These are phyloP conservation scores for Tragelaphus imberbis DNA, from an alignment of 2,113 vertebrate species.

Conservation along the genomic window DNA sequence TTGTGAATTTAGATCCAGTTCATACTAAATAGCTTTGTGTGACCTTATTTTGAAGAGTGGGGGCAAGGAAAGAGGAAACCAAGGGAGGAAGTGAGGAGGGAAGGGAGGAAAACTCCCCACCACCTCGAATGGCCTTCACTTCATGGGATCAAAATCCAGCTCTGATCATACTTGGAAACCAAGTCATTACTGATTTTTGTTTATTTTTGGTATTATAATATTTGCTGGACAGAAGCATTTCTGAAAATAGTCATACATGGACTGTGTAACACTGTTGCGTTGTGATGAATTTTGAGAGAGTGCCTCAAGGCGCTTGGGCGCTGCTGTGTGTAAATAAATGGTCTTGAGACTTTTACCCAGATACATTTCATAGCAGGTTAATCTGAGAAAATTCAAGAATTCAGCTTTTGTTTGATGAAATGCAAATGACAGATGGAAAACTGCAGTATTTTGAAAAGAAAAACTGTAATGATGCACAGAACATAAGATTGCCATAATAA, in stretches of 20 bases:
- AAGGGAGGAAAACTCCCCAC: not conserved
- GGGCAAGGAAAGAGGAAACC: not conserved
- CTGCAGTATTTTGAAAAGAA: conserved; percentile 55
- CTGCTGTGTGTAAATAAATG: not conserved
- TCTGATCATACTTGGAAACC: not conserved
- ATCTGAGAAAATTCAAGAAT: conserved; percentile 17
- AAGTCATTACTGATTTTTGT: conserved; percentile 10
- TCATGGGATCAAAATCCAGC: not conserved
- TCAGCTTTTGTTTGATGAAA: conserved; percentile 23
- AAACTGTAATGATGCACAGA: conserved; percentile 33
- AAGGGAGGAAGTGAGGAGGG: not conserved
- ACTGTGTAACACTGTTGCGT: not conserved
- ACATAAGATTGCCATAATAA: conserved; percentile 48
- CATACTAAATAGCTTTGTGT: not conserved
- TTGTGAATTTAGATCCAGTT: not conserved
- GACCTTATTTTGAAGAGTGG: not conserved
- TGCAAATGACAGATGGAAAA: conserved; percentile 67
- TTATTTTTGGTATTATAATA: conserved; percentile 25
- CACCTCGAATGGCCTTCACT: not conserved
- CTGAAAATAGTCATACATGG: not conserved
- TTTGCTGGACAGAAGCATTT: not conserved
- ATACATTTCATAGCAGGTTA: conserved; percentile 34
- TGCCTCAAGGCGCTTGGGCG: not conserved
- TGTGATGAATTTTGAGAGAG: conserved; percentile 37
- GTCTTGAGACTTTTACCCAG: conserved; percentile 32